Evolutionary conservation across 2,888 invertebrate genomes (phyloP).

Genomic region (Steinernema scapterisci): DNA sequence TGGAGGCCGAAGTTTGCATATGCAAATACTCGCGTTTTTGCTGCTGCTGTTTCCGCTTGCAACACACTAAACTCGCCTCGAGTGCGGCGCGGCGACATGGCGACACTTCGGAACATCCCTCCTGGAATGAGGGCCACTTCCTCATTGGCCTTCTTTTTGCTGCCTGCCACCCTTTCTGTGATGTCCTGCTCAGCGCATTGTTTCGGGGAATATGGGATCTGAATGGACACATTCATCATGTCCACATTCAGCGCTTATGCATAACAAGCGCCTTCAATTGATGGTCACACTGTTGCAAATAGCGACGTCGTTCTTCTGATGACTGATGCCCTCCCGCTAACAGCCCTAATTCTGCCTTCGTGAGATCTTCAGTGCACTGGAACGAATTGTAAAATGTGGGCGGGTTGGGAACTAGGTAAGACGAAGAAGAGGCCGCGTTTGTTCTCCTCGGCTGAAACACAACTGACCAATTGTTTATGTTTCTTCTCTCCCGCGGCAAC

Average conservation of each 20-base stretch:
- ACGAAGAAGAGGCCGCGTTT: too few species aligned
- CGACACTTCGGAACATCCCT: background rate
- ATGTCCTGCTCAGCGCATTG: background rate
- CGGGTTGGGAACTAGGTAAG: too few species aligned
- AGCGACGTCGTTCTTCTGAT: background rate
- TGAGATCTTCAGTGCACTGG: too few species aligned
- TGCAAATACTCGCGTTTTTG: constrained; percentile 1
- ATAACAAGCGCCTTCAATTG: background rate
- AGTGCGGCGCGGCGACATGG: background rate
- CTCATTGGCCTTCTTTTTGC: constrained; percentile 6
- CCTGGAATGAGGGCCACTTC: background rate
- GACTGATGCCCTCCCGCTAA: background rate
- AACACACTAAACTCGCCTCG: background rate
- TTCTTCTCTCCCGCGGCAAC: too few species aligned
- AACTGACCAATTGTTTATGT: too few species aligned
- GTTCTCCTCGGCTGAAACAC: too few species aligned
- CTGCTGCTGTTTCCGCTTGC: background rate
- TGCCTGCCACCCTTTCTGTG: too few species aligned
- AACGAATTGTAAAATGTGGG: too few species aligned
- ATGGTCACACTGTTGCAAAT: constrained; percentile 3
- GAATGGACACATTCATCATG: constrained; percentile 18
- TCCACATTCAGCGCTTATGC: background rate
- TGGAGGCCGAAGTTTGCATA: constrained; percentile 20
- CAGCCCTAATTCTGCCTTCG: background rate
- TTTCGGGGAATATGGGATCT: background rate